phyloP scores from a whole-genome alignment of 2,113 vertebrate genomes.

The Canis aureus region DNA sequence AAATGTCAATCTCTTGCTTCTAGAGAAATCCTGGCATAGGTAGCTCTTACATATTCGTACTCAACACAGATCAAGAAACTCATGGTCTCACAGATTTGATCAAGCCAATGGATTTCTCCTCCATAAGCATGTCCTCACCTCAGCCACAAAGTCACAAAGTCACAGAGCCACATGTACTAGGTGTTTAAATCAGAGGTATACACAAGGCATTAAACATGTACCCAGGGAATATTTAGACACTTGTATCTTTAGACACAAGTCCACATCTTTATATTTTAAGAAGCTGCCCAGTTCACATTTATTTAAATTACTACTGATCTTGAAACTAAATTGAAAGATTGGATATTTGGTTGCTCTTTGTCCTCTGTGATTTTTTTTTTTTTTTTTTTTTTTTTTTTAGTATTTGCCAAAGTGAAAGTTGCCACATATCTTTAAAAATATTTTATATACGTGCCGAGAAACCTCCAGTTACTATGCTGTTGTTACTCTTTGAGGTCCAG shows the following conservation, averaged over 20 bases:
- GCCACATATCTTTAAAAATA: background rate
- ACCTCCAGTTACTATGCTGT: background rate
- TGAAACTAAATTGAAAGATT: background rate
- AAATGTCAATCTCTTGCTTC: background rate
- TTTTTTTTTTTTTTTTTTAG: constrained; percentile 3
- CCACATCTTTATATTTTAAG: background rate
- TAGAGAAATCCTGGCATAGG: background rate
- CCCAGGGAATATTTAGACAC: background rate
- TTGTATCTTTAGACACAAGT: background rate
- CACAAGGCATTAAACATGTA: background rate
- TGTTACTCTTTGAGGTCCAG: constrained; percentile 23
- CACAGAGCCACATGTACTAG: background rate
- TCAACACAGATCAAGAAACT: background rate
- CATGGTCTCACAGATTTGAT: background rate
- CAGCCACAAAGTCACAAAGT: background rate
- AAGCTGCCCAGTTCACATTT: background rate
- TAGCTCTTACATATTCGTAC: background rate
- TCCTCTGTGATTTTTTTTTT: background rate
- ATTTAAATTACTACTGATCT: background rate
- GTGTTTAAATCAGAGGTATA: background rate
- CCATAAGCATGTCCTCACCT: background rate
- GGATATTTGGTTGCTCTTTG: constrained; percentile 1
- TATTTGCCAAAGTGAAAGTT: constrained; percentile 51
- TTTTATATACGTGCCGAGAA: background rate
- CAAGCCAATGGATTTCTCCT: background rate